These are phyloP conservation scores for Zaprionus inermis DNA, from an alignment of 1,140 invertebrate genomes.

Conservation along the genomic window DNA sequence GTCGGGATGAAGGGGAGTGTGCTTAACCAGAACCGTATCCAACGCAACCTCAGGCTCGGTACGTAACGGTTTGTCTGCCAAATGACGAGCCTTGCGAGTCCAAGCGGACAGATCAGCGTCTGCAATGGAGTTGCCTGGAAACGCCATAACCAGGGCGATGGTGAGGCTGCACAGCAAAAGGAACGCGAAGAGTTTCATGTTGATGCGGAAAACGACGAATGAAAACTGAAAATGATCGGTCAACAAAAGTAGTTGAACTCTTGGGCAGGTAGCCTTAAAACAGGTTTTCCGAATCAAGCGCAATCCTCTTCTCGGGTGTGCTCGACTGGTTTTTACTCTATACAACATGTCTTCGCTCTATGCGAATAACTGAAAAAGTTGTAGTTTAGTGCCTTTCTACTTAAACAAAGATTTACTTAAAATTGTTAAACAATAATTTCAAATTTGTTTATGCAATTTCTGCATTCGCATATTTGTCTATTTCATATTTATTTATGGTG, in stretches of 20 bases:
- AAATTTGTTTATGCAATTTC: neutral
- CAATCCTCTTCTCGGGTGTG: neutral
- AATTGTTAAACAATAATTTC: neutral
- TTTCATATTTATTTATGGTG: neutral
- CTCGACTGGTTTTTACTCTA: neutral
- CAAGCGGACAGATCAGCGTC: neutral
- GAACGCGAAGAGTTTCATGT: neutral
- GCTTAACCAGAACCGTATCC: too few relatives aligned
- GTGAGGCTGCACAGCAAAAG: neutral
- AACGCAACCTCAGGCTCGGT: neutral
- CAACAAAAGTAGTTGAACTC: neutral
- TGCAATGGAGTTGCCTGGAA: neutral
- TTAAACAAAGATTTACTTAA: neutral
- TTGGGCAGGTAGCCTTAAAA: neutral
- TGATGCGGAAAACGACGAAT: neutral
- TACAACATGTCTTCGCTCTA: neutral
- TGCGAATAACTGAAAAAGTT: neutral
- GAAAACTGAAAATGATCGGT: neutral
- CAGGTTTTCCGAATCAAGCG: neutral
- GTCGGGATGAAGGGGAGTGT: too few relatives aligned
- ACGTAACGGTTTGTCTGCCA: neutral
- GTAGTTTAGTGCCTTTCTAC: neutral
- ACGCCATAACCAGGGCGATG: neutral
- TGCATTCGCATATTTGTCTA: neutral
- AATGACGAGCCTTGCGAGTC: neutral